A percentile compares a stretch with the other conserved stretches of the same genome.
phyloP scores from a whole-genome alignment of 2,797 vertebrate species.

The Anguilla anguilla region DNA sequence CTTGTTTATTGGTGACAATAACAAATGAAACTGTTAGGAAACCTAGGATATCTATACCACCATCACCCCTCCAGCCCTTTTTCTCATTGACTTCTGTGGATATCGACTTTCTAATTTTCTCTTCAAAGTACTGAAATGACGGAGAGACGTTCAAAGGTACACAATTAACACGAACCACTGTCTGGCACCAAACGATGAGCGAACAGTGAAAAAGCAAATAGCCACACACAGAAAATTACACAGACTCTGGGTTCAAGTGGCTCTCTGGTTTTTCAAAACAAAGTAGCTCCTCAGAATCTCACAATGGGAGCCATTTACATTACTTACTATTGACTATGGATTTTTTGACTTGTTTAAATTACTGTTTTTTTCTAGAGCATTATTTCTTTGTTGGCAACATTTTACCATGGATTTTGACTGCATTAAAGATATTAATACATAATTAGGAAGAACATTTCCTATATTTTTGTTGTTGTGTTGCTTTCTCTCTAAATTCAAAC shows the following conservation, averaged over 20 bases:
- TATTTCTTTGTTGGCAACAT: neutral
- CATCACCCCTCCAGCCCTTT: neutral
- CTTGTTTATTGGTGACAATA: conserved; percentile 10
- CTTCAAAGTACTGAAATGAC: conserved; percentile 4
- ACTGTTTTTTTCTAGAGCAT: neutral
- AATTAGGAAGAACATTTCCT: neutral
- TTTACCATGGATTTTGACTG: neutral
- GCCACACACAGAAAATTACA: conserved; percentile 8
- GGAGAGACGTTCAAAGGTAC: conserved; percentile 14
- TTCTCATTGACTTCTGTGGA: conserved; percentile 8
- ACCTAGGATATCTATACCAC: neutral
- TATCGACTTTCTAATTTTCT: conserved; percentile 21
- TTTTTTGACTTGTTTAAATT: neutral
- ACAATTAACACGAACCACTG: conserved; percentile 4
- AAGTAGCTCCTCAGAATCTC: neutral
- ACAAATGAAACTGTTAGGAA: neutral
- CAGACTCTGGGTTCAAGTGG: conserved; percentile 10
- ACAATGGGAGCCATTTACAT: neutral
- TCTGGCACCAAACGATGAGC: neutral
- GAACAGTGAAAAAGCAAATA: neutral
- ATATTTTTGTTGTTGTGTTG: neutral
- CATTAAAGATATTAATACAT: neutral
- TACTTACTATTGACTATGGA: neutral
- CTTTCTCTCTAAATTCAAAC: neutral
- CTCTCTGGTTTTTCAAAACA: conserved; percentile 7